Conservation (phyloP, 2,888 invertebrate species). For the Hofmannophila pseudospretella region DNA sequence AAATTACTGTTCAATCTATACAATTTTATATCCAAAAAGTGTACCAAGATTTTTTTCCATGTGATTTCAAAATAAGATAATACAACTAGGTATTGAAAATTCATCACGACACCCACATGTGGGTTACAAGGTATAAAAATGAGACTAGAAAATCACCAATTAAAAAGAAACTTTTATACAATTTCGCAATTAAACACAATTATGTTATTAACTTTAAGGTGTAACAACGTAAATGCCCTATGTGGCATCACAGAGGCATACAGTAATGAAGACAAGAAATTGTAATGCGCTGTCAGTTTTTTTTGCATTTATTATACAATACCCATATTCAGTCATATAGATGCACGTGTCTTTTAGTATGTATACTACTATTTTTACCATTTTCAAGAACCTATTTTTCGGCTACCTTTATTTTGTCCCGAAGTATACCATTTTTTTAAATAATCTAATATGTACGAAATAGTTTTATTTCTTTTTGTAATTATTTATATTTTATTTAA, state of each 20-base stretch:
- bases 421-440: constrained; percentile 1
- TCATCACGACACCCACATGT: constrained; percentile 31
- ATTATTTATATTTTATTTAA: constrained; percentile 21
- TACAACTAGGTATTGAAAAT: constrained; percentile 13
- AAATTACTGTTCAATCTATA: constrained; percentile 31
- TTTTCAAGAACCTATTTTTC: too few relatives aligned
- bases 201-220: constrained; percentile 17
- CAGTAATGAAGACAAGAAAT: constrained; percentile 46
- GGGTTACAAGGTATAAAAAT: constrained; percentile 36
- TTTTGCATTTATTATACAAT: too few relatives aligned
- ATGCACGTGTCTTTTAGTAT: too few relatives aligned
- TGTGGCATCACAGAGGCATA: constrained; percentile 61
- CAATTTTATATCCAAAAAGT: constrained; percentile 19
- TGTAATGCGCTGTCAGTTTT: constrained; percentile 55
- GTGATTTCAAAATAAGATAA: constrained; percentile 12
- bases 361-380: too few relatives aligned
- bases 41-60: constrained; percentile 13
- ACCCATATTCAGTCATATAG: too few relatives aligned
- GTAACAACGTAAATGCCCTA: constrained; percentile 62
- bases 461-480: constrained; percentile 10
- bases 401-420: not conserved
- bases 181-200: constrained; percentile 11
- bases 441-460: constrained; percentile 13
- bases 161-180: constrained; percentile 23
- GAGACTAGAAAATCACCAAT: constrained; percentile 73